A percentile compares a stretch with the other conserved stretches of the same genome.
Conservation (phyloP, 2,797 vertebrate species). For the Sibirionetta formosa region DNA sequence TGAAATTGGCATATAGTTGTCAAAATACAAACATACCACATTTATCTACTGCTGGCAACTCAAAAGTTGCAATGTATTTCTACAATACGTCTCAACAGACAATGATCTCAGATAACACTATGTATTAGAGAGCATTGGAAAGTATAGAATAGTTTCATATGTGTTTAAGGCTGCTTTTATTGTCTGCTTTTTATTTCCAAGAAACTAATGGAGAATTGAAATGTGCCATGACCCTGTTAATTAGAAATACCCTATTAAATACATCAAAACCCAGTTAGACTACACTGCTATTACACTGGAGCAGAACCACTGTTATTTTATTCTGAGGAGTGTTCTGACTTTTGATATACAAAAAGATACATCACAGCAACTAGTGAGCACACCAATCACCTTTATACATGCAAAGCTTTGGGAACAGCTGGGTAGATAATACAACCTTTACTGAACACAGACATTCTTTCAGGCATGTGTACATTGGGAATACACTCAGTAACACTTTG, state of each 20-base stretch:
- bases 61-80: neutral
- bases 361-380: neutral
- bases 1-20: neutral
- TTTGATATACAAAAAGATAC: neutral
- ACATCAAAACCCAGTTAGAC: neutral
- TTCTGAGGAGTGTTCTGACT: neutral
- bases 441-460: fast-evolving
- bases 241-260: neutral
- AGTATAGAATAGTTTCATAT: neutral
- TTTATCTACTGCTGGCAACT: neutral
- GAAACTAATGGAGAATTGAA: neutral
- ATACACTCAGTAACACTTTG: neutral
- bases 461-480: neutral
- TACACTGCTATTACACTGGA: neutral
- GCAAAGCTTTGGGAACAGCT: neutral
- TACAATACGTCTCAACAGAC: neutral
- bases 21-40: neutral
- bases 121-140: neutral
- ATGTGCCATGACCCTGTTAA: neutral
- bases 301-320: neutral
- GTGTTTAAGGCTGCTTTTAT: neutral
- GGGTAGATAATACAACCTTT: neutral
- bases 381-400: neutral
- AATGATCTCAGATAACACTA: neutral
- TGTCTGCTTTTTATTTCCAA: neutral